phyloP scores from a whole-genome alignment of 2,888 invertebrate genomes.

The Eilema griseolum region DNA sequence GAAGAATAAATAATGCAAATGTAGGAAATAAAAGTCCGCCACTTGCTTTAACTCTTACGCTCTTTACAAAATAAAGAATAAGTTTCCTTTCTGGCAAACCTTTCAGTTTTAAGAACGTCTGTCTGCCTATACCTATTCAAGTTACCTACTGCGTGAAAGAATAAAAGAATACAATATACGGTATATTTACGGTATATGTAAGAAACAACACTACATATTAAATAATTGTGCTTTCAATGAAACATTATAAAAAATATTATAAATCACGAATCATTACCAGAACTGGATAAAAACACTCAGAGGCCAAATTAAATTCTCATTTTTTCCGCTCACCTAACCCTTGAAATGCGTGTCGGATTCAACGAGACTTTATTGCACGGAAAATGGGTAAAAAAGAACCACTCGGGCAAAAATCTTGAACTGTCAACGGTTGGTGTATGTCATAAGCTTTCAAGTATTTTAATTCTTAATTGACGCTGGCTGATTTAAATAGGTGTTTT shows the following conservation, averaged over 20 bases:
- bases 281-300: slow-evolving; percentile 48
- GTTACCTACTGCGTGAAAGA: too few species aligned
- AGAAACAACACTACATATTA: background rate
- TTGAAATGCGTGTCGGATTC: slow-evolving; percentile 75
- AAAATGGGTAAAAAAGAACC: slow-evolving; percentile 74
- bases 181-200: too few species aligned
- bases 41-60: too few species aligned
- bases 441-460: slow-evolving; percentile 18
- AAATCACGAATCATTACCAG: slow-evolving; percentile 45
- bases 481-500: background rate
- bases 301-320: slow-evolving; percentile 69
- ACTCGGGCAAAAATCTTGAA: slow-evolving; percentile 64
- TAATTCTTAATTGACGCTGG: background rate
- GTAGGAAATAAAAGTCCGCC: too few species aligned
- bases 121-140: too few species aligned
- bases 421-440: slow-evolving; percentile 52
- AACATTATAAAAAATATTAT: slow-evolving; percentile 26
- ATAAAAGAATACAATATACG: too few species aligned
- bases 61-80: too few species aligned
- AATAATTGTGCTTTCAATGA: background rate
- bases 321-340: slow-evolving; percentile 71
- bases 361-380: slow-evolving; percentile 77
- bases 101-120: too few species aligned
- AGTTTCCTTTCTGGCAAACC: too few species aligned
- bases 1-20: too few species aligned